Base-by-base conservation (phyloP, 1,140 invertebrate genomes). In the Drosophila sucinea region DNA sequence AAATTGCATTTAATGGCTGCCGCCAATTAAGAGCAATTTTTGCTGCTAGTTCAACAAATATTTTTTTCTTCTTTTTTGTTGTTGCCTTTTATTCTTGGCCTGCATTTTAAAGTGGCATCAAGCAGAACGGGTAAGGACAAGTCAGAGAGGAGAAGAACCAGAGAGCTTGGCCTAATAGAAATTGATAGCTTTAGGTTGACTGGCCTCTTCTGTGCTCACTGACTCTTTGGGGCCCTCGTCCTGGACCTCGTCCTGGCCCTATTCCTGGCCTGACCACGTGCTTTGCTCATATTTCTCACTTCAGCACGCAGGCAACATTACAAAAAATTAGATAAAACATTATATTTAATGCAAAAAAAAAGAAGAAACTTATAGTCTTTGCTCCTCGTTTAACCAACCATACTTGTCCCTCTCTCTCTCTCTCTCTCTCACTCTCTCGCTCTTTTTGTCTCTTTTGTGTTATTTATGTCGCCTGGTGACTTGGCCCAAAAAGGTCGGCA, bases 1-100 rank as follows among this genome's bases (percentile, higher is more conserved):
- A 85, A 85, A 85, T 85, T 85, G 81, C 81, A 85, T 85, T 85
- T 85, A 85, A 85, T 85, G 77, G 81, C 62, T 85, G 81, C 82
- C 77, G 77, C 81, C 81, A 85, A 85, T 85, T 85, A 85, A 85
- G 78, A 85, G 71, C 77, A 79, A 81, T 81, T 85, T 85, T 83
- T 82, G 72, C 76, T 82, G 70, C 67, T 72, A 71, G 69, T 76
- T 67, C 73, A 60, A 57, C 63, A 38, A 58, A 57, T 57, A 47
- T 74, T 76, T 70, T 62, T 57, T 62, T 65, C 30, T 69, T 47
- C 55, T 64, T 63, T 67, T 54, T 67, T 27, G n/a, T 51, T 51
- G 23, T 51, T 51, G 44, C 44, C 44, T 25, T 51, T 51, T 51
- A 51, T 60, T 60, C 54, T 44, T 58, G 32, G 35, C 32, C 35